Percentiles rank a stretch among this genome's conserved stretches.
Conservation (phyloP, 2,797 vertebrate species). For the Psittacula echo region DNA sequence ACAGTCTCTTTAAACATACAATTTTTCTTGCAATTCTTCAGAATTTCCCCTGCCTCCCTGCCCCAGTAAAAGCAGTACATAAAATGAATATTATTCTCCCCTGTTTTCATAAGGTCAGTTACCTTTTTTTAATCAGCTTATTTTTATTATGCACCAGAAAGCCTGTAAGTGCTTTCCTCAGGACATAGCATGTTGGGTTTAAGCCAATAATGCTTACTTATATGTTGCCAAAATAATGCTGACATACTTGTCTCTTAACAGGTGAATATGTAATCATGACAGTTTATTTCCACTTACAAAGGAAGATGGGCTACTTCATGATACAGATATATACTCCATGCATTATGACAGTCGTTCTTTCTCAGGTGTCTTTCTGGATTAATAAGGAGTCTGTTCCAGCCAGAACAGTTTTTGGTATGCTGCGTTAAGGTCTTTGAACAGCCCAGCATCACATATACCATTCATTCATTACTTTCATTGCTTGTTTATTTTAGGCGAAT, state of each 20-base stretch:
- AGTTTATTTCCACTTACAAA: constrained; percentile 95
- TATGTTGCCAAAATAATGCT: constrained; percentile 46
- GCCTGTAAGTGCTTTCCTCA: constrained; percentile 17
- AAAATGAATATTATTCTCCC: not conserved
- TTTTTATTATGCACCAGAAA: not conserved
- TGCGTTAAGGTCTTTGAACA: not conserved
- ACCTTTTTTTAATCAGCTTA: constrained; percentile 23
- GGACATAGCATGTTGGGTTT: not conserved
- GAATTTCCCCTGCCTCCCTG: not conserved
- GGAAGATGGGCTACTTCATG: constrained; percentile 95
- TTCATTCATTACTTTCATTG: constrained; percentile 36
- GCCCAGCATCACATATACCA: not conserved
- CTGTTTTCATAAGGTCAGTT: not conserved
- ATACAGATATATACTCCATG: constrained; percentile 97
- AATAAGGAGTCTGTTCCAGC: constrained; percentile 97
- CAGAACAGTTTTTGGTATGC: constrained; percentile 94
- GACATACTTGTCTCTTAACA: constrained; percentile 76
- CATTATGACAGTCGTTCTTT: constrained; percentile 96
- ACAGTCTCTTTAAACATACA: not conserved
- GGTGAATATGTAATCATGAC: constrained; percentile 98
- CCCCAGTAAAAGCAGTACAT: not conserved
- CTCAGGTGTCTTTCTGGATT: constrained; percentile 98
- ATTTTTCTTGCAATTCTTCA: not conserved
- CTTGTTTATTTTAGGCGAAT: constrained; percentile 82
- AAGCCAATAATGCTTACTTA: constrained; percentile 21